Conservation (phyloP, 2,888 invertebrate genomes). For the Stenotaenia linearis region DNA sequence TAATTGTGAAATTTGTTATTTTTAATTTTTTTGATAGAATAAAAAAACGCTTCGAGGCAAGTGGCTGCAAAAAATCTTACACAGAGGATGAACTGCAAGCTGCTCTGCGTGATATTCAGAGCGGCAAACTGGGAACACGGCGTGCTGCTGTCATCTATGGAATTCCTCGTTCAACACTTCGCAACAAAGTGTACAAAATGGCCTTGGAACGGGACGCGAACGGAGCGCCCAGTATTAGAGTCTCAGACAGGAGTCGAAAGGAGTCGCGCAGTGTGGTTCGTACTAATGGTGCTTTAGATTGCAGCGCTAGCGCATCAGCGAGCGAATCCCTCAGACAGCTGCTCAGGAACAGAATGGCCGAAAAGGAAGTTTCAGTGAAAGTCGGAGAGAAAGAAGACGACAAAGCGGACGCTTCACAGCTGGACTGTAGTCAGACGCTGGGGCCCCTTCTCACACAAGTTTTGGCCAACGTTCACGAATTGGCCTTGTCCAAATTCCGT, state of each 20-base stretch:
- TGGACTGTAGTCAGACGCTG: slow-evolving; percentile 38
- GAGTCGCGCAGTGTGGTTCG: neutral
- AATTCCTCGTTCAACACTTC: slow-evolving; percentile 89
- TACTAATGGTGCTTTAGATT: neutral
- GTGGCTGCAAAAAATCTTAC: slow-evolving; percentile 67
- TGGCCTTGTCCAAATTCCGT: slow-evolving; percentile 37
- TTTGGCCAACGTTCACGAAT: slow-evolving; percentile 40
- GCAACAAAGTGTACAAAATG: slow-evolving; percentile 72
- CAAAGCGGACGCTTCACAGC: neutral
- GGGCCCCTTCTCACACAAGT: slow-evolving; percentile 39
- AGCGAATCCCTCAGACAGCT: slow-evolving; percentile 40
- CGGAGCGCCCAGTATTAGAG: neutral
- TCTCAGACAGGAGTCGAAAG: neutral
- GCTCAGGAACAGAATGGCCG: slow-evolving; percentile 39
- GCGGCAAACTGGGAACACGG: slow-evolving; percentile 84
- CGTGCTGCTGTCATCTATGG: slow-evolving; percentile 93
- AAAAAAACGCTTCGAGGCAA: slow-evolving; percentile 57
- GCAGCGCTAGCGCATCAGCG: slow-evolving; percentile 34
- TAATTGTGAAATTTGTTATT: neutral
- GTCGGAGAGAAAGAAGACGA: neutral
- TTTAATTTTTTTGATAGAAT: slow-evolving; percentile 51
- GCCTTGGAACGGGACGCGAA: slow-evolving; percentile 40
- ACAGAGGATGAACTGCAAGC: slow-evolving; percentile 92
- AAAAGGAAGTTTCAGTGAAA: slow-evolving; percentile 8
- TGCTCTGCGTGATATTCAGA: slow-evolving; percentile 89